A percentile compares a stretch with the other conserved stretches of the same genome.
These are phyloP conservation scores for Procambarus virginalis DNA, from an alignment of 1,140 invertebrate genomes.

Conservation along the genomic window DNA sequence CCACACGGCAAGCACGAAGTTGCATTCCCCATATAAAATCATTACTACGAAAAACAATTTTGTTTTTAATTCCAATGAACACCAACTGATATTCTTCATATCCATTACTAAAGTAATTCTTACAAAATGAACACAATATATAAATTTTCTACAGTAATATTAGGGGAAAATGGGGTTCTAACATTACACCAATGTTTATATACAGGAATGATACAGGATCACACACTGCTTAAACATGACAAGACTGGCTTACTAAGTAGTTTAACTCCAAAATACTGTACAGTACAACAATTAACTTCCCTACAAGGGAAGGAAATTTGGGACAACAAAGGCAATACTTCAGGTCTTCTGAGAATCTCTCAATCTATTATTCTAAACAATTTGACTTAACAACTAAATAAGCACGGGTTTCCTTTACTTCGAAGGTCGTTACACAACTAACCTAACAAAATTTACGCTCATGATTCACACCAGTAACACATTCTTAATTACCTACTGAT, in stretches of 20 bases:
- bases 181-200: not conserved
- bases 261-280: not conserved
- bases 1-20: not conserved
- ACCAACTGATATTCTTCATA: not conserved
- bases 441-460: not conserved
- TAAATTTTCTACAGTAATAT: not conserved
- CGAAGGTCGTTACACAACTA: not conserved
- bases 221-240: conserved; percentile 20
- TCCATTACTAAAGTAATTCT: not conserved
- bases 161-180: not conserved
- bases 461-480: conserved; percentile 1
- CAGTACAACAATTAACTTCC: conserved; percentile 10
- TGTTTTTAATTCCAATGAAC: too few relatives aligned
- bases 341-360: not conserved
- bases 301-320: not conserved
- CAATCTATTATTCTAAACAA: not conserved
- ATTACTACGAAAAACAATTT: not conserved
- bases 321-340: conserved; percentile 7
- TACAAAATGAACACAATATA: not conserved
- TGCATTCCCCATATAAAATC: not conserved
- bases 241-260: conserved; percentile 6
- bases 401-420: not conserved
- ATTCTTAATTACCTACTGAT: not conserved
- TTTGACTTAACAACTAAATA: not conserved
- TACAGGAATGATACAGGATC: conserved; percentile 23